phyloP scores from a whole-genome alignment of 2,888 invertebrate species.

The Agrotis clavis region DNA sequence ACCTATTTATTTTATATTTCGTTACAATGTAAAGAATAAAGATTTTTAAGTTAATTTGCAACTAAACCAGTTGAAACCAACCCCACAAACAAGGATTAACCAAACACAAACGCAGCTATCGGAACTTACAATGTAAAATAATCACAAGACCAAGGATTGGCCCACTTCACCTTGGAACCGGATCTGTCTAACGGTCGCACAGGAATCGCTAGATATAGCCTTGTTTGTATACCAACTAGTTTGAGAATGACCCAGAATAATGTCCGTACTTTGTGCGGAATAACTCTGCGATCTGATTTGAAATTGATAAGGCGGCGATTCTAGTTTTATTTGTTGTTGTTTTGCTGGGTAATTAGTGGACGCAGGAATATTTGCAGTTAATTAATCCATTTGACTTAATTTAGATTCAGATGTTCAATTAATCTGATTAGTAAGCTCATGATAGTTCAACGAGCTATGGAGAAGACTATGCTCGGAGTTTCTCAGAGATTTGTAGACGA shows the following conservation, averaged over 20 bases:
- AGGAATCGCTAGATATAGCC: constrained; percentile 60
- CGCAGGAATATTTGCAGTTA: no score
- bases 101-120: constrained; percentile 31
- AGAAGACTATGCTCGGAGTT: no score
- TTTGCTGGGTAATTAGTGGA: neutral
- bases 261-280: constrained; percentile 33
- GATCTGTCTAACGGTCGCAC: constrained; percentile 61
- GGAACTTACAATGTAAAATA: constrained; percentile 32
- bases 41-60: neutral
- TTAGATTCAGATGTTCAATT: no score
- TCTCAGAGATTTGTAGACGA: no score
- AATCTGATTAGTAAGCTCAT: no score
- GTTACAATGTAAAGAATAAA: no score
- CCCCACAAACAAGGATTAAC: constrained; percentile 8
- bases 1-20: no score
- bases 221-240: constrained; percentile 61
- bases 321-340: neutral
- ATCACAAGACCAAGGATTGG: constrained; percentile 50
- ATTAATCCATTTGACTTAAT: no score
- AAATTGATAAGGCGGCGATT: constrained; percentile 20
- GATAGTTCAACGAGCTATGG: no score
- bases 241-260: constrained; percentile 60
- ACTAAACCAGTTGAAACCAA: neutral
- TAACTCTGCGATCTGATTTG: constrained; percentile 18
- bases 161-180: constrained; percentile 54